Evolutionary conservation across 2,888 invertebrate species (phyloP), one percentile per base, ranked within the genome.

Genomic region (Anarsia innoxiella): DNA sequence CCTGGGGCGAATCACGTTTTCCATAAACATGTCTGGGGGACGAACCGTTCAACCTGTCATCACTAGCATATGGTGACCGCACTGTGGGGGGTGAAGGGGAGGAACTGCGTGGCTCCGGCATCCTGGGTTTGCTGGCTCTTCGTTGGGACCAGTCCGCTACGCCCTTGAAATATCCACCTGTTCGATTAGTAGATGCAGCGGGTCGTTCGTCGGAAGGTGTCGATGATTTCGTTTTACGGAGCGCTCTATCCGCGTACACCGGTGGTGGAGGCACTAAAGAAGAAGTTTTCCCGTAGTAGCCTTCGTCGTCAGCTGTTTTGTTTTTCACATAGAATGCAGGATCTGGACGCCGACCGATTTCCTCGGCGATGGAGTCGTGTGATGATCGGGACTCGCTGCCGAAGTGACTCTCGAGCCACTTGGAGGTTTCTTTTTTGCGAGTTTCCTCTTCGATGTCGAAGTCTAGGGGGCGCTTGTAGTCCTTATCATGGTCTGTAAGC

Each of bases 381-480:
- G 93, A 93, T 0, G 93, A 92, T 9, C 90, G 88, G 1, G 93
- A 93, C 45, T 94, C 94, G 65, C 93, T 93, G 34, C 95, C 95
- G 63, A 96, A 95, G 69, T 96, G 95, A 59, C 93, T 92, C 60
- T 95, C 95, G 36, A 95, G 86, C 95, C 95, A 95, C 77, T 94
- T 94, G 45, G 93, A 94, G 0, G 95, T 95, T 80, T 95, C 95
- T 48, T 92, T 91, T 72, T 95, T 95, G 42, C 95, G 88, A 3
- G 94, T 94, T 69, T 94, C 93, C 70, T 95, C 95, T 66, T 95
- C 95, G 59, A 93, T 90, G 63, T 94, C 94, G 57, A 94, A 91
- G 73, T 95, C 94, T 45, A 94, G 76, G 0, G 95, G 94, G 37
- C 91, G 90, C 64, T 92, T 91, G 56, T 94, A 83, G 74, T 95